phyloP scores from a whole-genome alignment of 1,140 invertebrate genomes.

The Leptinotarsa undecemlineata region DNA sequence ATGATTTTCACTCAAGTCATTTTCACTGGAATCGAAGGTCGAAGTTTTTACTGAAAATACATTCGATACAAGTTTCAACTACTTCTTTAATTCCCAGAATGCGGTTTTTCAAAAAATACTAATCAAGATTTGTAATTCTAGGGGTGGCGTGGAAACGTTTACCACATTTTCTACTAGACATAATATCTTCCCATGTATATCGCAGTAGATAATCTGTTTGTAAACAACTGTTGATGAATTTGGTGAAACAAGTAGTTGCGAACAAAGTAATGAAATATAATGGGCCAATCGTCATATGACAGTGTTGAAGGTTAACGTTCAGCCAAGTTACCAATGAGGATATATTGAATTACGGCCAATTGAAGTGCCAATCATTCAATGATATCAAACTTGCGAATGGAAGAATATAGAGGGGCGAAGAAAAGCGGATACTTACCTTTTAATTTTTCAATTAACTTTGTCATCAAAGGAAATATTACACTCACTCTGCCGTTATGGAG shows the following conservation, averaged over 20 bases:
- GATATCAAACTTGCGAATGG: constrained; percentile 18
- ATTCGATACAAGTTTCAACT: no score
- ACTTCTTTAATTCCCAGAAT: no score
- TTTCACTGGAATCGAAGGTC: no score
- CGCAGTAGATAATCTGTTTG: not conserved
- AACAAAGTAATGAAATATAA: constrained; percentile 25
- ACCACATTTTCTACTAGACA: no score
- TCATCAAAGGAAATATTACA: no score
- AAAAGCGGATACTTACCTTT: constrained; percentile 6
- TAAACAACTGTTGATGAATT: not conserved
- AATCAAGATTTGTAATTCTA: no score
- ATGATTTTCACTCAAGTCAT: no score
- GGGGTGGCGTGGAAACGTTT: no score
- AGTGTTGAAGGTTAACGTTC: constrained; percentile 38
- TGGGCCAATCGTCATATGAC: constrained; percentile 26
- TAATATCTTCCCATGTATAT: not conserved
- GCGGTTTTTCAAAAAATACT: no score
- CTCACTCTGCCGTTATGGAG: no score
- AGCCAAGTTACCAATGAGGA: constrained; percentile 39
- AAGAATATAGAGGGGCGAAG: not conserved
- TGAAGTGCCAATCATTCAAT: constrained; percentile 40
- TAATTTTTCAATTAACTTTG: constrained; percentile 4
- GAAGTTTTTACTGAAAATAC: no score
- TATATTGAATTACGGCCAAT: constrained; percentile 42
- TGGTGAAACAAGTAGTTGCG: not conserved